A percentile compares a stretch with the other conserved stretches of the same genome.
phyloP scores from a whole-genome alignment of 2,797 vertebrate genomes.

The Siniperca scherzeri region DNA sequence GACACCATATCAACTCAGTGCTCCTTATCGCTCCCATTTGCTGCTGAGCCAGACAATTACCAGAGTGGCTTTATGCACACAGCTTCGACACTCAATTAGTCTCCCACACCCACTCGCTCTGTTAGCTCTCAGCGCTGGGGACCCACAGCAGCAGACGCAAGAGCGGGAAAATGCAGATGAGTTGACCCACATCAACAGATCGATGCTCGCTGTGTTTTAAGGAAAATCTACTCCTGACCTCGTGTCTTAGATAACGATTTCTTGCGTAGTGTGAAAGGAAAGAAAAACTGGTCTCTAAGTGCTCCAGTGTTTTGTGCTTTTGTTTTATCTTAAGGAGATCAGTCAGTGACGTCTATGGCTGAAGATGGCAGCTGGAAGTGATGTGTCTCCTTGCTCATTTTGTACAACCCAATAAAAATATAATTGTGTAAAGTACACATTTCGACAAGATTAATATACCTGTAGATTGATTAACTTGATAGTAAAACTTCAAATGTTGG shows the following conservation, averaged over 20 bases:
- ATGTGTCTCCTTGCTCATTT: neutral
- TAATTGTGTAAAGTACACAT: neutral
- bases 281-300: constrained; percentile 6
- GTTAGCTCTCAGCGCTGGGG: constrained; percentile 85
- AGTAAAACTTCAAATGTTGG: neutral
- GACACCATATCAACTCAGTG: constrained; percentile 72
- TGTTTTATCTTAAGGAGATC: neutral
- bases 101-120: constrained; percentile 85
- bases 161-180: constrained; percentile 55
- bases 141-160: constrained; percentile 77
- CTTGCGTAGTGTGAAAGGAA: constrained; percentile 4
- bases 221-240: constrained; percentile 41
- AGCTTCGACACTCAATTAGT: constrained; percentile 87
- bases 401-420: neutral
- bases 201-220: constrained; percentile 30
- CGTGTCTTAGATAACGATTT: constrained; percentile 13
- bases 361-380: neutral
- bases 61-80: constrained; percentile 86
- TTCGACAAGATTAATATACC: neutral
- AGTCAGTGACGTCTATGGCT: neutral
- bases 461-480: neutral
- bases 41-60: constrained; percentile 86
- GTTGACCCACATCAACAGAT: constrained; percentile 47
- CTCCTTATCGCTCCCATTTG: constrained; percentile 86
- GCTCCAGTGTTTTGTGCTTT: constrained; percentile 9